Base-by-base conservation (phyloP, 2,888 invertebrate genomes). In the Dioctria linearis region DNA sequence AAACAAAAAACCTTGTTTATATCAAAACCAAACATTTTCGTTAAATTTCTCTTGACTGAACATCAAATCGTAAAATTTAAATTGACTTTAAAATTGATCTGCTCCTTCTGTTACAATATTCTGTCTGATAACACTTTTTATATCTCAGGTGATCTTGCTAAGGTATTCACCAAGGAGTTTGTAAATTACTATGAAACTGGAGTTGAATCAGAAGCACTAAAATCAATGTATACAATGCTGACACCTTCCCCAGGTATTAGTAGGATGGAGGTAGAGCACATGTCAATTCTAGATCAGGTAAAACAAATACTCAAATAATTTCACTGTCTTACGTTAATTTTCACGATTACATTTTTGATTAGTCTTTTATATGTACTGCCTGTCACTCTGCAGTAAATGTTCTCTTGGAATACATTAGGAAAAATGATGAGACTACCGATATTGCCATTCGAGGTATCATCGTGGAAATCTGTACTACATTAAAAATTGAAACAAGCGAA, bases 401-500 rank as follows among this genome's bases (percentile, higher is more conserved):
- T 0, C 5, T 86, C 0, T 80, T 84, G 0, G 85, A 89, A 2
- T 87, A 89, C 6, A 87, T 91, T 6, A 90, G 90, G 0, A 86
- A 90, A 0, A 88, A 89, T 46, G 88, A 91, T 42, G 85, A 83
- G 63, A 85, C 84, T 2, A 83, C 85, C 0, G 78, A 83, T 69
- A 89, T 11, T 6, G 0, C 3, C 13, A 86, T 93, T 39, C 86
- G 86, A 3, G 79, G 85, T 0, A 84, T 89, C 0, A 84, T 91
- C 0, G 85, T 90, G 37, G 89, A 89, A 5, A 84, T 93, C 0
- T 95, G 95, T 83, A 85, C 87, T 0, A 83, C 87, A 1, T 85
- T 94, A 3, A 89, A 92, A 2, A 89, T 95, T 8, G 91, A 93
- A 85, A 89, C 90, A 2, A 86, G 89, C 5, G 87, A 87, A n/a